Base-by-base conservation (phyloP, 2,888 invertebrate species). In the Meiosimyza decipiens region DNA sequence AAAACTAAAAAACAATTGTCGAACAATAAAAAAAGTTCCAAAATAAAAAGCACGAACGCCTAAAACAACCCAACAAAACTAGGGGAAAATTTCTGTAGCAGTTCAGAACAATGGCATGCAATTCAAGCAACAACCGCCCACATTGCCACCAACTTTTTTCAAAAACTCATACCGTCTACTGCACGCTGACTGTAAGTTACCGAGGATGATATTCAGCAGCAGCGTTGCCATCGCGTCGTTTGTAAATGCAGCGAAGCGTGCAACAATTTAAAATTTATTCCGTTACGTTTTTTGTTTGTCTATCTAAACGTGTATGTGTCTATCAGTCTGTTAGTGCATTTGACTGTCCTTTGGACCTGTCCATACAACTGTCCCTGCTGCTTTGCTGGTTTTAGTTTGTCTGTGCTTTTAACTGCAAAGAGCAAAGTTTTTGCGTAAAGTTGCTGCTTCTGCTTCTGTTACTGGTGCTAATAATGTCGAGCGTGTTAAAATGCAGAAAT, bases 401-500 rank as follows among this genome's bases (percentile, higher is more conserved):
- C 54, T 22, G 55, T 55, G 55, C 16, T 16, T 18, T 55, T n/a
- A 16, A 18, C 18, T 54, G 51, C 28, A 62, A 70, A 62, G 52
- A 63, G 62, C 52, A 70, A 70, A 70, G 40, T 63, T 70, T 62
- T n/a, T 18, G 50, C 49, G 9, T 54, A 70, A 70, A 70, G 64
- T 67, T 68, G 47, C 50, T 64, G 47, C n/a, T 40, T 28, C 51
- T 68, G 28, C 33, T 51, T 18, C 28, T n/a, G 49, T 28, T 2
- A 40, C 18, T 49, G 22, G 28, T 69, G 70, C 63, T 72, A 64
- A 66, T 66, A 72, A 72, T 60, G 71, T 66, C 28, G 66, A 67
- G 71, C 60, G 6, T 40, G 60, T 60, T 65, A 66, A 71, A 66
- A 66, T 72, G 59, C 52, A 72, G 59, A 65, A 72, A 72, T 67